Percentiles rank a stretch among this genome's conserved stretches.
These are phyloP conservation scores for Caloenas nicobarica DNA, from an alignment of 2,113 vertebrate genomes.

Conservation along the genomic window DNA sequence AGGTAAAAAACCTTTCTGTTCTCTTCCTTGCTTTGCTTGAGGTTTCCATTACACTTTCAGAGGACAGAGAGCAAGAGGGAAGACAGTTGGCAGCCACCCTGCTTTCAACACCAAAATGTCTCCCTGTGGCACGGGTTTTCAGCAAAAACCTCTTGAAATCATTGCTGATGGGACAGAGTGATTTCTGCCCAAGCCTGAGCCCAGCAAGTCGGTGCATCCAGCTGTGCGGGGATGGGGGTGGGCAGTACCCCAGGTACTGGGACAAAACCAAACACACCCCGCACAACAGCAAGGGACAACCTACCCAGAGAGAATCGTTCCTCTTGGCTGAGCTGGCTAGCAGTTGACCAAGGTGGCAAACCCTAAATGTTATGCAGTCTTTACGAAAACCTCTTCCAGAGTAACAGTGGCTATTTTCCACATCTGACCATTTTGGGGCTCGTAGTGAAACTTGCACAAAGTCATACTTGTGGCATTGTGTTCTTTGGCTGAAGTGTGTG, in stretches of 20 bases:
- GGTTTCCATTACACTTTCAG: neutral
- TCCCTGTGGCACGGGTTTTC: neutral
- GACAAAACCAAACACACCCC: neutral
- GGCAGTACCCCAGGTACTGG: neutral
- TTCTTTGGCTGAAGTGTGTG: neutral
- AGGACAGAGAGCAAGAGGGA: neutral
- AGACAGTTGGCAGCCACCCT: neutral
- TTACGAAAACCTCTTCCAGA: neutral
- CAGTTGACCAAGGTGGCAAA: neutral
- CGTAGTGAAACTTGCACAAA: neutral
- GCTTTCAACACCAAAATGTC: neutral
- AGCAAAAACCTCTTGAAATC: neutral
- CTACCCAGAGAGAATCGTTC: neutral
- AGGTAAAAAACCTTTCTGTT: neutral
- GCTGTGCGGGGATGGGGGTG: fast-evolving
- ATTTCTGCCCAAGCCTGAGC: neutral
- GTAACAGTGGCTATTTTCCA: neutral
- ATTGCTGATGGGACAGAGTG: neutral
- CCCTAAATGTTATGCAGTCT: neutral
- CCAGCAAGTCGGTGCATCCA: neutral
- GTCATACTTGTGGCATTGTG: neutral
- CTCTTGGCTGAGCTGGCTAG: neutral
- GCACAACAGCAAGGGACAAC: neutral
- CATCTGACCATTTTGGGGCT: neutral
- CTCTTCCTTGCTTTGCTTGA: neutral